Evolutionary conservation across 2,113 vertebrate species (phyloP).

Genomic region (Aplodontia rufa): DNA sequence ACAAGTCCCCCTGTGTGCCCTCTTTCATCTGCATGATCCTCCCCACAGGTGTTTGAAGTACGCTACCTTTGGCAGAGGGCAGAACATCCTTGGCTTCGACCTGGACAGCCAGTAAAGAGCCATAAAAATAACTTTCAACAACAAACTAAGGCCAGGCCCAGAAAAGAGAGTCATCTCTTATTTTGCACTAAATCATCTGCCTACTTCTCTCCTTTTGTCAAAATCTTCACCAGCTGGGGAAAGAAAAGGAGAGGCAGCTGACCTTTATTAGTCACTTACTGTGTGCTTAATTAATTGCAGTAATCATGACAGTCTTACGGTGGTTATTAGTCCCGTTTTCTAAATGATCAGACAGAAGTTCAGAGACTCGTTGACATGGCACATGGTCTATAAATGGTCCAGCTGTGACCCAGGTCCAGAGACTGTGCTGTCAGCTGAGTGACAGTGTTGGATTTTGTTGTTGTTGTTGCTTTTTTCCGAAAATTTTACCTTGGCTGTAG

Average conservation of each 20-base stretch:
- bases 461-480: neutral
- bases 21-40: neutral
- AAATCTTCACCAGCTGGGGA: neutral
- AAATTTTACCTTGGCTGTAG: neutral
- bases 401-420: neutral
- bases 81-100: neutral
- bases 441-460: too few species aligned
- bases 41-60: neutral
- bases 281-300: neutral
- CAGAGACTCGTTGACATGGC: neutral
- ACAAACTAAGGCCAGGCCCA: neutral
- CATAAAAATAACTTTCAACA: neutral
- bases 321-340: neutral
- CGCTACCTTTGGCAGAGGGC: neutral
- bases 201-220: neutral
- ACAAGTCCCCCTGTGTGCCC: accelerated
- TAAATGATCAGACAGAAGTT: neutral
- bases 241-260: neutral
- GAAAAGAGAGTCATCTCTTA: neutral
- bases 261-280: neutral
- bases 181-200: neutral
- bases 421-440: neutral
- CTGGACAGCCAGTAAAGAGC: neutral
- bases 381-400: too few species aligned
- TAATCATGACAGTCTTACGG: neutral